These are phyloP conservation scores for Coremacera marginata DNA, from an alignment of 2,888 invertebrate species.

Conservation along the genomic window DNA sequence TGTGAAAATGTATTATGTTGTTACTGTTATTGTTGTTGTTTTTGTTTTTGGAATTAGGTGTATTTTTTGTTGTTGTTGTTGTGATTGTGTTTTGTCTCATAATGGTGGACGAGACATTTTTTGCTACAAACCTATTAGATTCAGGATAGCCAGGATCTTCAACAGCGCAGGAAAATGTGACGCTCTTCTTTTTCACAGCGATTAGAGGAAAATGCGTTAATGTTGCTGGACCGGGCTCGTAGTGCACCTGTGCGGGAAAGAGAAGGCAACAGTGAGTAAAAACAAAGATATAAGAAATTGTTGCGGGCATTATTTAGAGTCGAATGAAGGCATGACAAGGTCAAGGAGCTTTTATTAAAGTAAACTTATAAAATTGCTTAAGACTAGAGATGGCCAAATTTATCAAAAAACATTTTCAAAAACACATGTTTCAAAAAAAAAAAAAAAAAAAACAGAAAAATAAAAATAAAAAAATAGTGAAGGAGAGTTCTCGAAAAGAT, in stretches of 20 bases:
- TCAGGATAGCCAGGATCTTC: slow-evolving; percentile 87
- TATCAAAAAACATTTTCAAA: too few species aligned
- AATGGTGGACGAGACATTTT: slow-evolving; percentile 28
- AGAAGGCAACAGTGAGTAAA: too few species aligned
- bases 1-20: slow-evolving; percentile 55
- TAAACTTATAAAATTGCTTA: too few species aligned
- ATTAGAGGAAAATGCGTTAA: slow-evolving; percentile 80
- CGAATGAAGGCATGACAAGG: too few species aligned
- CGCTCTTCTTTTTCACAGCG: slow-evolving; percentile 85
- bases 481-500: too few species aligned
- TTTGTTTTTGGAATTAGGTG: slow-evolving; percentile 12
- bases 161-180: slow-evolving; percentile 87
- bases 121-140: slow-evolving; percentile 66
- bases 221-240: slow-evolving; percentile 87
- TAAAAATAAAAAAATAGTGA: too few species aligned
- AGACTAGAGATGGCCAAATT: too few species aligned
- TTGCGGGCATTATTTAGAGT: too few species aligned
- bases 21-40: slow-evolving; percentile 17
- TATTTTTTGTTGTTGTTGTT: slow-evolving; percentile 42
- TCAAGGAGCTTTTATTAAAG: too few species aligned
- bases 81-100: slow-evolving; percentile 5
- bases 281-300: too few species aligned
- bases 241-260: slow-evolving; percentile 63
- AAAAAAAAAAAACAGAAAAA: too few species aligned
- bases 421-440: too few species aligned